Percentiles rank a stretch among this genome's conserved stretches.
Conservation (phyloP, 2,113 vertebrate species). For the Butastur rufipennis region DNA sequence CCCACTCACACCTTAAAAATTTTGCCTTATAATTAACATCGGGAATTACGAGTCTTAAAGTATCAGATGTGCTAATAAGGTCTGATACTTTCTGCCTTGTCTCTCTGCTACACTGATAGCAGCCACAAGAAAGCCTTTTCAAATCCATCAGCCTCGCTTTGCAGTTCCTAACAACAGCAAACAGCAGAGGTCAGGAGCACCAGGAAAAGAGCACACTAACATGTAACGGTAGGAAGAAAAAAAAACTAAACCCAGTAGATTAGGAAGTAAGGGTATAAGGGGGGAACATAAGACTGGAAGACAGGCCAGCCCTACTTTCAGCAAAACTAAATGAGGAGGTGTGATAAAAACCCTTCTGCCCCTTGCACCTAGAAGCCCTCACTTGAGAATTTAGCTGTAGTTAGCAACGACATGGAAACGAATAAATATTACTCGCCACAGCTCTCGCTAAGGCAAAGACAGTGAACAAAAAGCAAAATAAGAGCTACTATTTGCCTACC, state of each 20-base stretch:
- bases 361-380: background rate
- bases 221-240: background rate
- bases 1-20: background rate
- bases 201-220: background rate
- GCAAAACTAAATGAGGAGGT: background rate
- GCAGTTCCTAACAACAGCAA: background rate
- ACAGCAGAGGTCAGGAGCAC: background rate
- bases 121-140: background rate
- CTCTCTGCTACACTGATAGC: background rate
- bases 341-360: background rate
- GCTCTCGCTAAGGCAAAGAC: background rate
- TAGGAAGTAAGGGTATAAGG: background rate
- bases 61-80: background rate
- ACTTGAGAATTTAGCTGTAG: background rate
- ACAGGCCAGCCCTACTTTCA: background rate
- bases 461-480: background rate
- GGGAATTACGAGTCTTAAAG: background rate
- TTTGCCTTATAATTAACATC: background rate
- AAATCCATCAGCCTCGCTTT: background rate
- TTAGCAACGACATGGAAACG: rapidly evolving
- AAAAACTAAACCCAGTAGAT: background rate
- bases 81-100: background rate
- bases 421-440: background rate
- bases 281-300: background rate
- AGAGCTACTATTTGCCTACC: background rate